Evolutionary conservation across 2,113 vertebrate species (phyloP), one percentile per base, ranked within the genome.

Genomic region (Pomatorhinus ruficollis): DNA sequence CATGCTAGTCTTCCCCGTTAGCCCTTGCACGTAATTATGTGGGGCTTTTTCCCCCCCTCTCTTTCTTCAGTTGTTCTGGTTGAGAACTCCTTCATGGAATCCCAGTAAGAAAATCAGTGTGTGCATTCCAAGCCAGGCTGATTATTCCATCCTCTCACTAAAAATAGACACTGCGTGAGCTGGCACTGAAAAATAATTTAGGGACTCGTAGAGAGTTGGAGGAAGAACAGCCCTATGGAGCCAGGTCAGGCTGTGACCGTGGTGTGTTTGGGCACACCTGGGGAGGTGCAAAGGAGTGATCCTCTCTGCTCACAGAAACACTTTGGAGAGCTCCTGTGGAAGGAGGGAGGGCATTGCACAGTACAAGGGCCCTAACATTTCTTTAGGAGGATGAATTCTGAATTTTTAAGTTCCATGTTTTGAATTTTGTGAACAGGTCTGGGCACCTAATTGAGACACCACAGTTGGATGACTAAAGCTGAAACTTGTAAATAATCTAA

Each of bases 41-140:
- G 65, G 40, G 21, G 44, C 4, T 25, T 16, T 17, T 22, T 11
- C 0, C 3, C 4, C 7, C 6, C 6, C 2, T 20, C 11, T 60
- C 28, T 56, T 49, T 70, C 31, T 93, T 72, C 15, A 5, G 24
- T 50, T 86, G 45, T 66, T 93, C 66, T 47, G 33, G 35, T 85
- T 50, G 77, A 91, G 79, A 80, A 39, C n/a, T 66, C 60, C 69
- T 85, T 93, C 50, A 25, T 66, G 90, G 59, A 92, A 66, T 84
- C 63, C 78, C 91, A 74, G 3, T 80, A 79, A 91, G 93, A 93
- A 94, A 86, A 80, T 37, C 87, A 86, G 82, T 15, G 21, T 54
- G 59, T 70, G 42, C 1, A 0, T 93, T 91, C 75, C 71, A 90
- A 80, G 59, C 30, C 71, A 35, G 28, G 68, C 87, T 80, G 75